These are phyloP conservation scores for Pachypanchax playfairii DNA, from an alignment of 2,113 vertebrate species.

Conservation along the genomic window DNA sequence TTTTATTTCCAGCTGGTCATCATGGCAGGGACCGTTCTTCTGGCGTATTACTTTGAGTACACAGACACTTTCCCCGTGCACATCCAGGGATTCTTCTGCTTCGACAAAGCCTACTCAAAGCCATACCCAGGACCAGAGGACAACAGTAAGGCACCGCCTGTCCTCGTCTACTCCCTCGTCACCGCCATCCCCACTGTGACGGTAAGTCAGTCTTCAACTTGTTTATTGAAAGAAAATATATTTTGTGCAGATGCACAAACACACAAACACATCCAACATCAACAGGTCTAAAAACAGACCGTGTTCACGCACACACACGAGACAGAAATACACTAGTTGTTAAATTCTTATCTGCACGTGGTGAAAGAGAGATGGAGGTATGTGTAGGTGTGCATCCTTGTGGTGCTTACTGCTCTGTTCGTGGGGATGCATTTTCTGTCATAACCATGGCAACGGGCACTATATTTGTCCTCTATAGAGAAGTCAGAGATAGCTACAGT, in stretches of 20 bases:
- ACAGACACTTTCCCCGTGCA: slow-evolving; percentile 93
- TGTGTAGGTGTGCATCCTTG: slow-evolving; percentile 72
- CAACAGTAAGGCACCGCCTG: slow-evolving; percentile 85
- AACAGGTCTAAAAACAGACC: slow-evolving; percentile 40
- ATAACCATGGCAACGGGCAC: slow-evolving; percentile 75
- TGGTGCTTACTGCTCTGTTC: slow-evolving; percentile 64
- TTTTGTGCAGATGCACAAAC: no score
- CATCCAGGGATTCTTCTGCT: slow-evolving; percentile 93
- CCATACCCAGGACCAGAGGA: slow-evolving; percentile 91
- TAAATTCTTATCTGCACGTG: slow-evolving; percentile 61
- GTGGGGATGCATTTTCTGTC: slow-evolving; percentile 60
- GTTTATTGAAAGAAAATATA: not conserved
- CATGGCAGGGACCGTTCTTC: slow-evolving; percentile 88
- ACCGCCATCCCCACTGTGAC: slow-evolving; percentile 88
- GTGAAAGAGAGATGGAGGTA: slow-evolving; percentile 26
- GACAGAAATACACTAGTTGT: not conserved
- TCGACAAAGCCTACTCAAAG: slow-evolving; percentile 89
- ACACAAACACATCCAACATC: slow-evolving; percentile 22
- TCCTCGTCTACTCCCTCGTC: slow-evolving; percentile 89
- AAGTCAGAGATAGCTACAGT: slow-evolving; percentile 45
- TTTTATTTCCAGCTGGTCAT: slow-evolving; percentile 91
- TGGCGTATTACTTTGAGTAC: slow-evolving; percentile 94
- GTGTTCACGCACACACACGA: not conserved
- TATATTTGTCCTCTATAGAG: slow-evolving; percentile 72
- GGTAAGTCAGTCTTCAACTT: slow-evolving; percentile 77